Conservation (phyloP, 2,888 invertebrate genomes). For the Minunthozetes semirufus region DNA sequence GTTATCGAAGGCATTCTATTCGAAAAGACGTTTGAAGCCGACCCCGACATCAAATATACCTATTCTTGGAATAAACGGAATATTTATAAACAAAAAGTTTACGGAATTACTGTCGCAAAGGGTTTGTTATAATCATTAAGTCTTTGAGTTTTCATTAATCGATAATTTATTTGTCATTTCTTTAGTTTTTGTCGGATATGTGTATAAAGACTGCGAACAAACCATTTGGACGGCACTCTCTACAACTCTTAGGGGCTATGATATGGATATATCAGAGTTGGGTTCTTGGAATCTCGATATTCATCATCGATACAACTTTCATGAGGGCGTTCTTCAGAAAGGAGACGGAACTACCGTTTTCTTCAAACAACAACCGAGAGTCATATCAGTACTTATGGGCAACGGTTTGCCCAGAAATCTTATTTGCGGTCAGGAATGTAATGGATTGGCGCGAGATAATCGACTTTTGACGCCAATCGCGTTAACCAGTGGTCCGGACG, state of each 20-base stretch:
- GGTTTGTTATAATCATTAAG: slow-evolving; percentile 42
- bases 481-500: slow-evolving; percentile 88
- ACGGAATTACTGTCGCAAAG: slow-evolving; percentile 90
- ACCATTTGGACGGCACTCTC: slow-evolving; percentile 95
- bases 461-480: slow-evolving; percentile 85
- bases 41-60: slow-evolving; percentile 90
- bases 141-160: not conserved
- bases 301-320: slow-evolving; percentile 97
- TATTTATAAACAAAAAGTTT: slow-evolving; percentile 90
- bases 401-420: slow-evolving; percentile 78
- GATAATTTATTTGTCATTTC: not conserved
- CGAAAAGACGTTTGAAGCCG: slow-evolving; percentile 88
- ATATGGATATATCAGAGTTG: slow-evolving; percentile 91
- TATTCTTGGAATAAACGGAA: slow-evolving; percentile 96
- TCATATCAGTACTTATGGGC: slow-evolving; percentile 71
- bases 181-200: slow-evolving; percentile 69
- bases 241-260: slow-evolving; percentile 79
- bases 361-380: slow-evolving; percentile 64
- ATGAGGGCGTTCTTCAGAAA: slow-evolving; percentile 94
- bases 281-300: slow-evolving; percentile 97
- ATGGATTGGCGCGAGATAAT: slow-evolving; percentile 75
- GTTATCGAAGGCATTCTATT: slow-evolving; percentile 90
- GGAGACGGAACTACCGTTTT: slow-evolving; percentile 93
- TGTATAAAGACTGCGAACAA: slow-evolving; percentile 83
- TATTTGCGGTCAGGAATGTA: slow-evolving; percentile 67